Percentiles rank a stretch among this genome's conserved stretches.
Evolutionary conservation across 64 coral and sea anemone species (phyloP).

Genomic region (Catalaphyllia jardinei): DNA sequence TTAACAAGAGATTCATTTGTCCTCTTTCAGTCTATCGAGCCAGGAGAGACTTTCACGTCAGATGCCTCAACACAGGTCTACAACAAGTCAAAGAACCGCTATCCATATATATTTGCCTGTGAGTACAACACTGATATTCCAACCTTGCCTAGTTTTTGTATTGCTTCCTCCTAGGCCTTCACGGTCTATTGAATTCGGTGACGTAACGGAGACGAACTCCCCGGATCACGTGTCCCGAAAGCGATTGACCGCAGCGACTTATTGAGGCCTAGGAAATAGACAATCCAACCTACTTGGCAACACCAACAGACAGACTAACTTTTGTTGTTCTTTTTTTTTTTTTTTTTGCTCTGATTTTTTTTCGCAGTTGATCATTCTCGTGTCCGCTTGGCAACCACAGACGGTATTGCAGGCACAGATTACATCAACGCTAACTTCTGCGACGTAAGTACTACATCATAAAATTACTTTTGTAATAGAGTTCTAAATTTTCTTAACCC

Average conservation of each 20-base stretch:
- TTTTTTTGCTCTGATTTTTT: neutral
- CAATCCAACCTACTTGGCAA: neutral
- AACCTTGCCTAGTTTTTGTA: too few species aligned
- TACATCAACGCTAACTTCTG: conserved; percentile 98
- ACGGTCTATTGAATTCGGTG: too few species aligned
- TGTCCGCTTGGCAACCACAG: conserved; percentile 49
- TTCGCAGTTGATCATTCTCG: conserved; percentile 77
- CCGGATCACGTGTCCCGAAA: too few species aligned
- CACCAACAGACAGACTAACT: neutral
- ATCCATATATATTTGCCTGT: conserved; percentile 90
- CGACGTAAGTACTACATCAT: conserved; percentile 71
- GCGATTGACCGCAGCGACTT: too few species aligned
- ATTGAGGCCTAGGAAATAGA: too few species aligned
- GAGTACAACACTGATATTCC: neutral
- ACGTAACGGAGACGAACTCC: too few species aligned
- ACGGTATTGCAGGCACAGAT: conserved; percentile 79
- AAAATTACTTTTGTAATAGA: neutral
- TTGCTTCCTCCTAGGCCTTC: too few species aligned
- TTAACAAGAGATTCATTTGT: neutral
- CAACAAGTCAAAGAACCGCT: conserved; percentile 83
- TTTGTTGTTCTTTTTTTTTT: too few species aligned
- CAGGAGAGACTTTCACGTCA: conserved; percentile 76
- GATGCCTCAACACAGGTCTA: conserved; percentile 51
- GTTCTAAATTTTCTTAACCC: neutral
- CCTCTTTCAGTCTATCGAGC: conserved; percentile 75